Evolutionary conservation across 2,797 vertebrate species (phyloP), one percentile per base, ranked within the genome.

Genomic region (Scleropages formosus): DNA sequence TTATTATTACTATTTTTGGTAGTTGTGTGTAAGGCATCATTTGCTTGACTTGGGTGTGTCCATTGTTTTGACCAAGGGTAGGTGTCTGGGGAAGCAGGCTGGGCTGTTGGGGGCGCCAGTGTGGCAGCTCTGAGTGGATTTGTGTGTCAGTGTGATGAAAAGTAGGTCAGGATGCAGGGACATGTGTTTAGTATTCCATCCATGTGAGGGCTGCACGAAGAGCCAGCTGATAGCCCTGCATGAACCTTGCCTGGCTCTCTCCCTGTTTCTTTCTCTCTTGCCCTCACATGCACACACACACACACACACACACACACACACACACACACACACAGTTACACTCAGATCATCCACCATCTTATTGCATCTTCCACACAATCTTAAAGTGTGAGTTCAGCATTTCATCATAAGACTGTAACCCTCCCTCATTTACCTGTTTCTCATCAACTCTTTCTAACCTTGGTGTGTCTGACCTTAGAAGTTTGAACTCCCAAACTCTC

Each of bases 101-200:
- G 84, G 85, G 85, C 86, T 85, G 83, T 78, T 65, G 67, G 58
- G 72, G 22, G 70, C 74, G 61, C 66, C 77, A 60, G 72, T 53
- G 63, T 72, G 77, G 73, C 77, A 44, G 44, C 64, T 74, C 77
- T 81, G 53, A 79, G 81, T 86, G 84, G 80, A 87, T 90, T 85
- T 88, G 85, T 90, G 83, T 90, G 88, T 89, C 85, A 86, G 78
- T 78, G 80, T 84, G 82, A 84, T 87, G 85, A 89, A 51, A 92
- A 91, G 84, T 92, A 88, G 89, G 91, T 92, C 90, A 91, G 88
- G 83, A 87, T 81, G 78, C 78, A 76, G 83, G 83, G 83, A 78
- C 80, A 78, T 71, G 84, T 87, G 85, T 85, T 93, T 91, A 90
- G 86, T 89, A 91, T 91, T 87, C 90, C 79, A 82, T 79, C 88